A percentile compares a stretch with the other conserved stretches of the same genome.
Evolutionary conservation across 2,888 invertebrate species (phyloP).

Genomic region (Gisinianus flammeolus): DNA sequence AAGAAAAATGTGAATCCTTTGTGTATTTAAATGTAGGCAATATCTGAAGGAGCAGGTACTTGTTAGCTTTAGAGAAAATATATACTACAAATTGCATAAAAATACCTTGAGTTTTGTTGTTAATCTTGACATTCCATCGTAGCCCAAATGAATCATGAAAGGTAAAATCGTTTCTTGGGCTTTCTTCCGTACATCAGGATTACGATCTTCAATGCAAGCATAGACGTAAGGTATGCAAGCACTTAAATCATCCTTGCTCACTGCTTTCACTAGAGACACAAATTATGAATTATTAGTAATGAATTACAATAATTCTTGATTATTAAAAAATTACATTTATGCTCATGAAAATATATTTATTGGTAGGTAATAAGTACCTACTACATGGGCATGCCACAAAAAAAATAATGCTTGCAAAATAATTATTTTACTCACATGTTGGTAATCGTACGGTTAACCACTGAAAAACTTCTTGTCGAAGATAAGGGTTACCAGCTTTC

Average conservation of each 20-base stretch:
- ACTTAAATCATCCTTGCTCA: constrained; percentile 81
- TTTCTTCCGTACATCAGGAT: constrained; percentile 87
- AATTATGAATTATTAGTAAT: not conserved
- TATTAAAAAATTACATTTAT: too few relatives aligned
- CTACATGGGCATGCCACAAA: too few relatives aligned
- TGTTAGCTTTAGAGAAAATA: too few relatives aligned
- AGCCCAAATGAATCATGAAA: constrained; percentile 91
- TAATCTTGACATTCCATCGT: constrained; percentile 76
- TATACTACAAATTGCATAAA: not conserved
- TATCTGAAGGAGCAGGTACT: too few relatives aligned
- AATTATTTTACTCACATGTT: constrained; percentile 61
- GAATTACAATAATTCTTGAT: not conserved
- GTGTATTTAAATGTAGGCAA: too few relatives aligned
- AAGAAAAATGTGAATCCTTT: too few relatives aligned
- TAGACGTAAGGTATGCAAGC: constrained; percentile 79
- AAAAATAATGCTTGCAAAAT: too few relatives aligned
- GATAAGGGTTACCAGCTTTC: constrained; percentile 80
- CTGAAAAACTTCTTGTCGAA: constrained; percentile 79
- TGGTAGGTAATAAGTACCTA: too few relatives aligned
- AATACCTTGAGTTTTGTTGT: constrained; percentile 78
- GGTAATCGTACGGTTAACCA: constrained; percentile 87
- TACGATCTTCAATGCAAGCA: constrained; percentile 86
- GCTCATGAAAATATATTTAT: too few relatives aligned
- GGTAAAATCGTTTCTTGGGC: constrained; percentile 88
- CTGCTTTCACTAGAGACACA: constrained; percentile 69